These are phyloP conservation scores for Nysson spinosus DNA, from an alignment of 2,888 invertebrate genomes.

Conservation along the genomic window DNA sequence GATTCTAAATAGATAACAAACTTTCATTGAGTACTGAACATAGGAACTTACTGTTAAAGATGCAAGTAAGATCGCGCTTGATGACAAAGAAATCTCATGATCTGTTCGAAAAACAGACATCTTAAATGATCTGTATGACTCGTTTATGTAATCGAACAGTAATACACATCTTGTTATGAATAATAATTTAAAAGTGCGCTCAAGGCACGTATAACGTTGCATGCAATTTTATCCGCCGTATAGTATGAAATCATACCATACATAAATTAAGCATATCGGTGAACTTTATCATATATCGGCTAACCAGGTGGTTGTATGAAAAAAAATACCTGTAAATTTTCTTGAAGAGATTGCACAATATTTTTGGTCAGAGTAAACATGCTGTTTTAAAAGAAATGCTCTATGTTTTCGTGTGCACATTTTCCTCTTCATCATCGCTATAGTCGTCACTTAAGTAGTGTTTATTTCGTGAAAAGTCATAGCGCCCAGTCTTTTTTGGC, in stretches of 20 bases:
- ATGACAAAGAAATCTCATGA: constrained; percentile 19
- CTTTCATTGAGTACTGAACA: constrained; percentile 18
- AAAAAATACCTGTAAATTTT: constrained; percentile 51
- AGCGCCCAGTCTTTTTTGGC: constrained; percentile 77
- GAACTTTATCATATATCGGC: constrained; percentile 38
- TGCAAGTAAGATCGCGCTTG: constrained; percentile 18
- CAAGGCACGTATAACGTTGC: constrained; percentile 33
- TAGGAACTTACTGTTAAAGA: constrained; percentile 45
- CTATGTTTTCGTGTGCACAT: constrained; percentile 70
- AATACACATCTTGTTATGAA: constrained; percentile 13
- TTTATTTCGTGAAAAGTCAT: constrained; percentile 70
- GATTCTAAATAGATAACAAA: constrained; percentile 20
- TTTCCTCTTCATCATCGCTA: constrained; percentile 74
- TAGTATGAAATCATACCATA: constrained; percentile 47
- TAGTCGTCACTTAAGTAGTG: constrained; percentile 75
- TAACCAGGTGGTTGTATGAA: constrained; percentile 47
- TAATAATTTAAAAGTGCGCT: constrained; percentile 38
- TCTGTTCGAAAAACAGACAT: constrained; percentile 12
- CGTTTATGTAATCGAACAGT: constrained; percentile 20
- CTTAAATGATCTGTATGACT: constrained; percentile 28
- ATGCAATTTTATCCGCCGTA: constrained; percentile 40
- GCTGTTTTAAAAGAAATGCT: constrained; percentile 20
- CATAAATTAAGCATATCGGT: constrained; percentile 50
- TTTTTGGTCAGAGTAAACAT: constrained; percentile 53
- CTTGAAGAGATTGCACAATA: constrained; percentile 46